Evolutionary conservation across 1,140 invertebrate species (phyloP), one percentile per base, ranked within the genome.

Genomic region (Oppia nitens): DNA sequence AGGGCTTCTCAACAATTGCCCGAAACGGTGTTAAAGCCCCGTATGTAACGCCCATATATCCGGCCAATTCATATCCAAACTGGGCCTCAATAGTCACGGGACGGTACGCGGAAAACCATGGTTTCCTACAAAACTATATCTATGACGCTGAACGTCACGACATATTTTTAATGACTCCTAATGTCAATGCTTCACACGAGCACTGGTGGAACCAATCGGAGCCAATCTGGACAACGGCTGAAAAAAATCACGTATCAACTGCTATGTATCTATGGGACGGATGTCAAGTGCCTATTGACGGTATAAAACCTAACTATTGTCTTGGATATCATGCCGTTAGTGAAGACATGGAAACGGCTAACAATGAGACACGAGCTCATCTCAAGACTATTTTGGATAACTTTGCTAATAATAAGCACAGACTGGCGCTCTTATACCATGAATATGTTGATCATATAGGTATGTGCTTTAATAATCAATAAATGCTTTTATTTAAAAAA

Each of bases 181-280:
- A 65, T 40, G 49, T 54, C 6, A 63, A 65, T 40, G 58, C 64
- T 1, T 61, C 61, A 0, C 53, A 62, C 54, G 29, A 50, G 17
- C 64, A 65, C 49, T 65, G 64, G 64, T 65, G 64, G 64, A 62
- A 59, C 27, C 48, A 62, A n/a, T 64, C 64, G 0, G 64, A 65
- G 24, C 64, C 64, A 20, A 29, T 65, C 4, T 65, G 64, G 64
- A 52, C 59, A 3, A 65, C 60, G 9, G 64, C 64, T 1, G 64
- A 65, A 23, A 61, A 62, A 23, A 47, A 55, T 21, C 60, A 55
- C 2, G 21, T 63, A 9, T 58, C 59, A 45, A 61, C 61, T 25
- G 64, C 64, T 3, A 54, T 65, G 2, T 65, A 61, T 47, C 62
- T 61, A 56, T 65, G 64, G 64, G 64, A 65, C 29, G 64, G 64